Base-by-base conservation (phyloP, 2,888 invertebrate genomes). In the Rhopalosiphum nymphaeae region DNA sequence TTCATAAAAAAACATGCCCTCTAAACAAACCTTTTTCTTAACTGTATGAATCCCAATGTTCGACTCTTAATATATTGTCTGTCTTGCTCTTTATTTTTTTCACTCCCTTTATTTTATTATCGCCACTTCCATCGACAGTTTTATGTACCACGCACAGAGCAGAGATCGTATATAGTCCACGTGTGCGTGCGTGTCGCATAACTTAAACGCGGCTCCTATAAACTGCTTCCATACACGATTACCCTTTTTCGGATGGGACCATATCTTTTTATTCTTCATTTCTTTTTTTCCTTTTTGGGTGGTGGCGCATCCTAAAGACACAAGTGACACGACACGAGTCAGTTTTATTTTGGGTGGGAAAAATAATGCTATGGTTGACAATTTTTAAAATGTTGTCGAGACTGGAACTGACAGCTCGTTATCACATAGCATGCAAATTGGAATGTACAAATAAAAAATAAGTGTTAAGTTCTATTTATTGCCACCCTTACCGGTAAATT, bases 71-170 rank as follows among this genome's bases (percentile, higher is more conserved):
- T 94, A 94, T 90, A 86, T 86, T 36, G 84, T 46, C 44, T 56
- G 57, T 89, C 26, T 46, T 36, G 44, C 44, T 78, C 44, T 93
- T 86, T 90, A 93, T n/a, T 16, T 56, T 84, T 29, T 61, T 89
- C 11, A 86, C 49, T 90, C 67, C 25, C 78, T 91, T 94, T 89
- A 90, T 94, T 93, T 89, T 94, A 85, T 85, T 90, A 90, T 90
- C 85, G 57, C 49, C 57, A 86, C 90, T 94, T 61, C 93, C 90
- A 94, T 94, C 93, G 90, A 94, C 85, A 49, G 93, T 94, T 90
- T 86, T 94, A 90, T 94, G 57, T 88, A 78, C 49, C 61, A 49
- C 16, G 36, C 87, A 36, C 67, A 29, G 56, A 92, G 29, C 44
- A 67, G n/a, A 56, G 29, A 90, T 85, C 46, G 86, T 67, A 90